phyloP scores from a whole-genome alignment of 2,113 vertebrate genomes.

The Dasyprocta punctata region DNA sequence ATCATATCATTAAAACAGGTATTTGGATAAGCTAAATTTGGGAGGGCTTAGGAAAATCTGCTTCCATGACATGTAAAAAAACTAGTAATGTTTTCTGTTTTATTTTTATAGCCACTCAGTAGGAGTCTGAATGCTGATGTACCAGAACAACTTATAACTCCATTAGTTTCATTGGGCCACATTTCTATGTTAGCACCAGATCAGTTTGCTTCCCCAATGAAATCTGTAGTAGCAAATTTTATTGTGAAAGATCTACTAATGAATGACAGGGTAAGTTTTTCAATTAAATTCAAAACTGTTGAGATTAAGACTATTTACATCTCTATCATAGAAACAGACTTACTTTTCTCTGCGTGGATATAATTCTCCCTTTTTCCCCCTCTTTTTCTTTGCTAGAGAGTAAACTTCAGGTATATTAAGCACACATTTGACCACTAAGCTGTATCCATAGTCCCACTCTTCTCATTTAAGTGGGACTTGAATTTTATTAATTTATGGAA shows the following conservation, averaged over 20 bases:
- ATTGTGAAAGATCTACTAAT: conserved; percentile 99
- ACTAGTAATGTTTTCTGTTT: conserved; percentile 50
- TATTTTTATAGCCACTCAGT: conserved; percentile 92
- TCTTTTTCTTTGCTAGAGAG: not conserved
- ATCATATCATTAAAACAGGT: conserved; percentile 36
- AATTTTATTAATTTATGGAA: not conserved
- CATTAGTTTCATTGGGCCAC: conserved; percentile 97
- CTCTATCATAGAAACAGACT: conserved; percentile 25
- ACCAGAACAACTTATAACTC: conserved; percentile 98
- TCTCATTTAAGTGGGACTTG: not conserved
- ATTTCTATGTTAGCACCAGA: conserved; percentile 99
- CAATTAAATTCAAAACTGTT: conserved; percentile 45
- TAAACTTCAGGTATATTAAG: not conserved
- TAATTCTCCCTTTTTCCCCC: not conserved
- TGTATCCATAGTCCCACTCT: not conserved
- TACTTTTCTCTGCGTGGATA: conserved; percentile 14
- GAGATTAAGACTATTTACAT: conserved; percentile 30
- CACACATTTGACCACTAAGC: not conserved
- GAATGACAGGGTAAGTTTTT: conserved; percentile 95
- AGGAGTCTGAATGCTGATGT: conserved; percentile 98
- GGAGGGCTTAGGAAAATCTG: not conserved
- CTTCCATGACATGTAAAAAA: conserved; percentile 45
- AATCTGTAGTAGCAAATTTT: conserved; percentile 99
- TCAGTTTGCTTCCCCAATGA: conserved; percentile 99
- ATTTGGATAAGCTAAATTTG: conserved; percentile 37